A percentile compares a stretch with the other conserved stretches of the same genome.
phyloP scores from a whole-genome alignment of 2,888 invertebrate genomes.

The Meganola albula region DNA sequence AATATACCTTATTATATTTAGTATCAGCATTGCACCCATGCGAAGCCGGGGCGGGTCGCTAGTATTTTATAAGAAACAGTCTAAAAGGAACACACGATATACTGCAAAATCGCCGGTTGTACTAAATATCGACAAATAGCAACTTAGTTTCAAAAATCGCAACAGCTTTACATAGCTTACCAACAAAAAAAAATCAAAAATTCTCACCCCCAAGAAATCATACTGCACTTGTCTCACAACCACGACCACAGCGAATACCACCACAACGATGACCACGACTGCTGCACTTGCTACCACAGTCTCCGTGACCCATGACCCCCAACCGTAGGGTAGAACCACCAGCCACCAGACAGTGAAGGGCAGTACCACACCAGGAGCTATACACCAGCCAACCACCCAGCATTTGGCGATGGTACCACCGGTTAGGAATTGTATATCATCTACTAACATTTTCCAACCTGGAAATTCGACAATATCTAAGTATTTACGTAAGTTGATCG shows the following conservation, averaged over 20 bases:
- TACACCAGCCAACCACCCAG: conserved; percentile 58
- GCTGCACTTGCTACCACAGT: conserved; percentile 26
- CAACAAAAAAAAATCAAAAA: not conserved
- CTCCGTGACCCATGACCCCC: conserved; percentile 40
- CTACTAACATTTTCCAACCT: conserved; percentile 55
- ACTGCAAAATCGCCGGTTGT: no score
- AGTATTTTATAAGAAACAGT: no score
- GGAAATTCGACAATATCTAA: conserved; percentile 6
- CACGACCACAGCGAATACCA: conserved; percentile 34
- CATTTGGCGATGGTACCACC: conserved; percentile 34
- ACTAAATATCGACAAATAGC: no score
- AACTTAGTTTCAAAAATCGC: no score
- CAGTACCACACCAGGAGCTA: conserved; percentile 35
- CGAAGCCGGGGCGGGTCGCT: no score
- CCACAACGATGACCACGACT: conserved; percentile 27
- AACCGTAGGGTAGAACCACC: conserved; percentile 23
- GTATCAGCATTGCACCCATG: no score
- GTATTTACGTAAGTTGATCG: no score
- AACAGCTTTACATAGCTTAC: no score
- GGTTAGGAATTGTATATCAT: conserved; percentile 58
- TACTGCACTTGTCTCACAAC: conserved; percentile 57
- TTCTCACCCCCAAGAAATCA: conserved; percentile 42
- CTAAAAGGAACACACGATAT: no score
- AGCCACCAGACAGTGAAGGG: conserved; percentile 51
- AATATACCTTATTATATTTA: no score